Percentiles rank a stretch among this genome's conserved stretches.
Conservation (phyloP, 2,888 invertebrate genomes). For the Philereme transversata region DNA sequence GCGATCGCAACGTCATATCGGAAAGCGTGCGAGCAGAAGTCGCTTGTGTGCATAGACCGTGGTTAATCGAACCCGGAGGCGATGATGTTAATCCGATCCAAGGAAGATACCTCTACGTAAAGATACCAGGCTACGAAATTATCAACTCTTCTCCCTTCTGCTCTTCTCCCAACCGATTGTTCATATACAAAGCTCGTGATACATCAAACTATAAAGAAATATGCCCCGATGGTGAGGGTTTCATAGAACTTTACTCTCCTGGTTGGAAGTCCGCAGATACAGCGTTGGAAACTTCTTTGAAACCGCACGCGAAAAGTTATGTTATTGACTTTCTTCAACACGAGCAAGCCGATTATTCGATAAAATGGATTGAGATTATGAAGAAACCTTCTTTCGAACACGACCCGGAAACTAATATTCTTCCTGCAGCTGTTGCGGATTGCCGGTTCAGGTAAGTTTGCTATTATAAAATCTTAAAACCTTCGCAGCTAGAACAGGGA, state of each 20-base stretch:
- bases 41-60: constrained; percentile 89
- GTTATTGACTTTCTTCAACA: constrained; percentile 90
- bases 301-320: constrained; percentile 87
- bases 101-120: constrained; percentile 88
- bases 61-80: constrained; percentile 91
- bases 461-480: constrained; percentile 18
- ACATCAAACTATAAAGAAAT: constrained; percentile 86
- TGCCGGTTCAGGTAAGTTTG: constrained; percentile 87
- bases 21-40: constrained; percentile 82
- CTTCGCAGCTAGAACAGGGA: constrained; percentile 10
- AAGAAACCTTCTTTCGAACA: constrained; percentile 84
- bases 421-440: constrained; percentile 80
- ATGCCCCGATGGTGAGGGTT: constrained; percentile 84
- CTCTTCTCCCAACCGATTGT: constrained; percentile 87
- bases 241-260: constrained; percentile 88
- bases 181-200: constrained; percentile 88
- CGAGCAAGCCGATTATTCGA: constrained; percentile 88
- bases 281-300: constrained; percentile 70
- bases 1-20: constrained; percentile 78
- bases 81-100: constrained; percentile 84
- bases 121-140: constrained; percentile 87
- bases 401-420: constrained; percentile 78
- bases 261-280: constrained; percentile 85
- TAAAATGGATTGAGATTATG: constrained; percentile 91
- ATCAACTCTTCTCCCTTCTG: constrained; percentile 80